Base-by-base conservation (phyloP, 1,140 invertebrate genomes). In the Papilio glaucus region DNA sequence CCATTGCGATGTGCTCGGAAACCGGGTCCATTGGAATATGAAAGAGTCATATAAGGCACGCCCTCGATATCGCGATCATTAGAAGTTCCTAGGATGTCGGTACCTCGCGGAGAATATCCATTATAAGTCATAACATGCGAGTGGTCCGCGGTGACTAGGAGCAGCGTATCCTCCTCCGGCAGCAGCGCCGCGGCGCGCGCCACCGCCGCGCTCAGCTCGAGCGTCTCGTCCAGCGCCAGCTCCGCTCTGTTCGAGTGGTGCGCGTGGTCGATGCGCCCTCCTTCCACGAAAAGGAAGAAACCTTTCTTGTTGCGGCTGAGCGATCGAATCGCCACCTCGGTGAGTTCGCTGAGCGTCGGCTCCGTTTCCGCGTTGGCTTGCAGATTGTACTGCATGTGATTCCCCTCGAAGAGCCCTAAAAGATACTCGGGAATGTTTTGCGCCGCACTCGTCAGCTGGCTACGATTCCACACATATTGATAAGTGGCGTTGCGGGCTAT, bases 201-300 rank as follows among this genome's bases (percentile, higher is more conserved):
- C 13, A 96, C 90, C 0, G 95, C 95, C 73, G 94, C 92, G 3
- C 67, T 94, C 89, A 45, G 8, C 42, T 45, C 42, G n/a, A 45
- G 42, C 42, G 42, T 45, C 42, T 45, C 42, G n/a, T 45, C 42
- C n/a, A 45, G 42, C 7, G 42, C 42, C 4, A 45, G 42, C 7
- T 45, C 42, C 0, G 96, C 96, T 71, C 94, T 94, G 75, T 95
- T 96, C 2, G 93, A 85, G 82, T 98, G 97, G 86, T 98, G 96
- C 0, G 95, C 97, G 41, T 96, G 94, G 84, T 98, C 97, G 26
- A 98, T 97, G 74, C 94, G 94, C 0, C 96, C 96, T n/a, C 95
- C 97, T 95, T 98, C 97, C 8, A 98, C 96, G 80, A 98, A 96
- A 10, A 98, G 90, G 83, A 98, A 97, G 88, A 95, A 98, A 49